Evolutionary conservation across 2,888 invertebrate species (phyloP).

Genomic region (Celastrina argiolus): DNA sequence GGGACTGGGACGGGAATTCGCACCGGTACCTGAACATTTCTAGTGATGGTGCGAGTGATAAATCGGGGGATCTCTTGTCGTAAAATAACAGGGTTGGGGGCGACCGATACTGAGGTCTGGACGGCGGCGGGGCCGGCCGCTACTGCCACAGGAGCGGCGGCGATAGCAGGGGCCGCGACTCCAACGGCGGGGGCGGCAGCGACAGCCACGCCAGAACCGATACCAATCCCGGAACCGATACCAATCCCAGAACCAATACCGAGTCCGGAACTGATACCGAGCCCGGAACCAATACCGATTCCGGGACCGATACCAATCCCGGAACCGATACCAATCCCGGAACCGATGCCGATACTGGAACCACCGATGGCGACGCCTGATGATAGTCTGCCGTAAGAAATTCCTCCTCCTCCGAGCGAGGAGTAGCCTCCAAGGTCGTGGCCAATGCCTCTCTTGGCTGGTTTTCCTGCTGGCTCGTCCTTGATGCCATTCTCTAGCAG

Average conservation of each 20-base stretch:
- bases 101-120: conserved; percentile 59
- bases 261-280: conserved; percentile 26
- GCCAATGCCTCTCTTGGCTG: conserved; percentile 52
- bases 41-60: conserved; percentile 67
- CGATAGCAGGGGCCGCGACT: conserved; percentile 34
- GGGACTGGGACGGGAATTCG: conserved; percentile 46
- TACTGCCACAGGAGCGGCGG: conserved; percentile 39
- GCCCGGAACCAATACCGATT: conserved; percentile 24
- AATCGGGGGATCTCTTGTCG: conserved; percentile 67
- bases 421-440: conserved; percentile 25
- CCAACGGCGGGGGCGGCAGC: conserved; percentile 39
- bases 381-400: conserved; percentile 32
- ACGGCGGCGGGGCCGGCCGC: conserved; percentile 42
- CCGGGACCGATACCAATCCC: conserved; percentile 35
- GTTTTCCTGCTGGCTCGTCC: conserved; percentile 54
- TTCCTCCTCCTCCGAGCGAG: conserved; percentile 12
- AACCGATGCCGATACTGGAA: conserved; percentile 26
- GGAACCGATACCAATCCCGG: conserved; percentile 25
- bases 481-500: conserved; percentile 60
- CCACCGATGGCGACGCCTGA: conserved; percentile 21
- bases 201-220: conserved; percentile 30
- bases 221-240: conserved; percentile 26
- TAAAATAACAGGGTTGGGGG: conserved; percentile 66
- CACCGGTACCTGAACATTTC: conserved; percentile 61
- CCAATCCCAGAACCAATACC: conserved; percentile 28